Base-by-base conservation (phyloP, 2,113 vertebrate species). In the Macrotus californicus region DNA sequence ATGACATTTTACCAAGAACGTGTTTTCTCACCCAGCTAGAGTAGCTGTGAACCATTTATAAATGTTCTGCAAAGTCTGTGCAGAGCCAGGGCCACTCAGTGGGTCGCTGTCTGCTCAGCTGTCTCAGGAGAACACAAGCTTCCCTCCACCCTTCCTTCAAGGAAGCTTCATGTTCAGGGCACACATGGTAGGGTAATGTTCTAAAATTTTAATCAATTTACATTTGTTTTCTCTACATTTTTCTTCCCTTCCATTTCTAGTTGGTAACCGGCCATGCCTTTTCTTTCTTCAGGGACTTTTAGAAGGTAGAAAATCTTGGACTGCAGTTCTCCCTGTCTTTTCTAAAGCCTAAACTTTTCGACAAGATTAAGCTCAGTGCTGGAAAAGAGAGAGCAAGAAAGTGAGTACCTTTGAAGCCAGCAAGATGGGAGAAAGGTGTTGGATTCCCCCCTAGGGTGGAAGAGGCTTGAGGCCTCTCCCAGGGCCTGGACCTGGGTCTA, bases 81-180 rank as follows among this genome's bases (percentile, higher is more conserved):
- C 13, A 81, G 94, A 48, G 0, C 12, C 52, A 77, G 85, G 34
- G 81, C 0, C 73, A 72, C 13, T 92, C 36, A 69, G 52, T 29
- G 86, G 91, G 73, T 24, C 61, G n/a, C 22, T 9, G 1, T 72
- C 90, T 29, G 15, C 69, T 85, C 56, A 46, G 46, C 41, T 61
- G 56, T 93, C 66, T 95, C 52, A 26, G 93, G 66, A 19, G 80
- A 34, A 11, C 94, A 87, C 80, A 18, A 3, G 26, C 43, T 41
- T 41, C 83, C 59, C 59, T 82, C 46, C 18, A n/a, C 52, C 67
- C 43, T 59, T 93, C 61, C 85, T 95, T 52, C 8, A 52, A 10
- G 59, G 80, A 94, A 91, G 39, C 36, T 76, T 61, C 87, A 64
- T 52, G 34, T 41, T 94, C 12, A 3, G 7, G 2, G 29, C 95